Evolutionary conservation across 2,888 invertebrate species (phyloP).

Genomic region (Hirtodrosophila confusa): DNA sequence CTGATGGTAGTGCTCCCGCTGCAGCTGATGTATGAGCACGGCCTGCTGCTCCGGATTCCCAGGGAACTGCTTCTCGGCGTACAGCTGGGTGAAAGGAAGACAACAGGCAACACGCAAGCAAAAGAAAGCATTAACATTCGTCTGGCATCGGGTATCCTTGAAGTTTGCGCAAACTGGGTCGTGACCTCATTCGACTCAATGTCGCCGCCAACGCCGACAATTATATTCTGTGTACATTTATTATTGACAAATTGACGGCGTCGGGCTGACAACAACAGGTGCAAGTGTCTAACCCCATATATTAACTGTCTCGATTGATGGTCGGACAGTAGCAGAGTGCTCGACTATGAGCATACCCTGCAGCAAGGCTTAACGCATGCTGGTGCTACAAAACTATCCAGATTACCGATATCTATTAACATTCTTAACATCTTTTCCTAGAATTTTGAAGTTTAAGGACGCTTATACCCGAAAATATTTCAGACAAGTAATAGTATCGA

Average conservation of each 20-base stretch:
- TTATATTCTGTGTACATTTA: conserved; percentile 31
- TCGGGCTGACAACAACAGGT: conserved; percentile 52
- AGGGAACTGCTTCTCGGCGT: conserved; percentile 97
- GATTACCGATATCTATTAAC: too few relatives aligned
- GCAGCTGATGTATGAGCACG: conserved; percentile 95
- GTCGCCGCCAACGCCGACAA: conserved; percentile 8
- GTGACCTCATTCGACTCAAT: conserved; percentile 50
- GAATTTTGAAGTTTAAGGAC: too few relatives aligned
- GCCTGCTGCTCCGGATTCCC: conserved; percentile 96
- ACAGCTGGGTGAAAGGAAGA: conserved; percentile 84
- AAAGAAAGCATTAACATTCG: neutral
- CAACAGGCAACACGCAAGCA: neutral
- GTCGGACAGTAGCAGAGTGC: neutral
- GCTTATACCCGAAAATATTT: too few relatives aligned
- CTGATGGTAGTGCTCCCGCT: conserved; percentile 99
- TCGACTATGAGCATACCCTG: conserved; percentile 13
- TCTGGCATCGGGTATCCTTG: conserved; percentile 8
- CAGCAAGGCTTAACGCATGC: too few relatives aligned
- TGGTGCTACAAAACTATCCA: too few relatives aligned
- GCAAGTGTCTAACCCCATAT: conserved; percentile 4
- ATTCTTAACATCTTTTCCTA: too few relatives aligned
- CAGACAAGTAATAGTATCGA: too few relatives aligned
- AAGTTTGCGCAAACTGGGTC: conserved; percentile 39
- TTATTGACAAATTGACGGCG: conserved; percentile 47
- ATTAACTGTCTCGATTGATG: too few relatives aligned